Evolutionary conservation across 2,113 vertebrate genomes (phyloP).

Genomic region (Struthidea cinerea): DNA sequence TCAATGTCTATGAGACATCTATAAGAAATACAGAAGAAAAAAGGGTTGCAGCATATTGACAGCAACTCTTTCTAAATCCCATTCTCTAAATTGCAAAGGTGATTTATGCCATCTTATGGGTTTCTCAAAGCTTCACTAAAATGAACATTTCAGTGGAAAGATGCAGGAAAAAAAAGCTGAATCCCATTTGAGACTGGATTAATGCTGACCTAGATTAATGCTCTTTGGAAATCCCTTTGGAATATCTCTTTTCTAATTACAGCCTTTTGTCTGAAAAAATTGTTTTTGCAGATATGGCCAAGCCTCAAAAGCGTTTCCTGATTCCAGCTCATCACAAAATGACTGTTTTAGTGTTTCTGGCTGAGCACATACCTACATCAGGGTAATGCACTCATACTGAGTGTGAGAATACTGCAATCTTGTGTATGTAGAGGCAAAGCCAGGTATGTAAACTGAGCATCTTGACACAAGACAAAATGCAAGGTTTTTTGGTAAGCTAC

Average conservation of each 20-base stretch:
- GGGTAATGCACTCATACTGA: not conserved
- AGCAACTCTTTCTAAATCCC: not conserved
- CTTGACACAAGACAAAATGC: not conserved
- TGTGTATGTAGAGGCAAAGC: not conserved
- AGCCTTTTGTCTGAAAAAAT: not conserved
- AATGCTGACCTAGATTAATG: slow-evolving; percentile 19
- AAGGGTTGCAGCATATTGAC: not conserved
- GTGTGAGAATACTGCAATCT: not conserved
- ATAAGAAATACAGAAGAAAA: not conserved
- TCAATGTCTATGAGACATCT: not conserved
- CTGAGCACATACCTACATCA: not conserved
- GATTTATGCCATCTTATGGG: not conserved
- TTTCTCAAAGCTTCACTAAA: not conserved
- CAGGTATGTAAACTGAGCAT: not conserved
- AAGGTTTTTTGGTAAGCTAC: not conserved
- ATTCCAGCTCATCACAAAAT: not conserved
- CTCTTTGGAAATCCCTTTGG: not conserved
- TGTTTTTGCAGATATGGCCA: not conserved
- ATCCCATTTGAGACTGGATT: not conserved
- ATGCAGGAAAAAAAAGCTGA: not conserved
- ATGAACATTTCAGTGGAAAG: not conserved
- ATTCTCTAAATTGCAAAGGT: not conserved
- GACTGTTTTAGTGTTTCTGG: not conserved
- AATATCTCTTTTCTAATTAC: slow-evolving; percentile 13
- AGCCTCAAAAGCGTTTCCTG: not conserved